Conservation (phyloP, 2,888 invertebrate genomes). For the Leptinotarsa juncta region DNA sequence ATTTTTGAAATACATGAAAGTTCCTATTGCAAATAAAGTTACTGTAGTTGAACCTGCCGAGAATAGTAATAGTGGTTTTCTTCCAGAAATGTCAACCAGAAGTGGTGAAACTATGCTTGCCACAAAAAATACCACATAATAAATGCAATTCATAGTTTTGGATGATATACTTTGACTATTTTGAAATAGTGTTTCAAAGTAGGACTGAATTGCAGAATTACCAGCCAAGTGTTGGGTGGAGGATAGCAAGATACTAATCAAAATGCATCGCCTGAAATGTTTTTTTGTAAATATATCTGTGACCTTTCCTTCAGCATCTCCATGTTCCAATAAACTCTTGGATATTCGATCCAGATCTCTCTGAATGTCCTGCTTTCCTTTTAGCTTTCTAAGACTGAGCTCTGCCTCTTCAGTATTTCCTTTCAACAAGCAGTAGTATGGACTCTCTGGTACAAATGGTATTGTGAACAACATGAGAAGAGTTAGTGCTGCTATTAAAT, state of each 20-base stretch:
- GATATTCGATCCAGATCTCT: constrained; percentile 58
- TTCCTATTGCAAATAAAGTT: constrained; percentile 11
- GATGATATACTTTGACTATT: constrained; percentile 63
- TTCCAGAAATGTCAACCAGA: constrained; percentile 71
- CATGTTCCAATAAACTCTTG: constrained; percentile 36
- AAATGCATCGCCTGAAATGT: constrained; percentile 73
- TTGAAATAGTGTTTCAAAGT: constrained; percentile 68
- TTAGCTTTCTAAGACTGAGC: constrained; percentile 65
- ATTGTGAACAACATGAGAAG: constrained; percentile 65
- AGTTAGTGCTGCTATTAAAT: constrained; percentile 65
- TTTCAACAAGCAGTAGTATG: constrained; percentile 66
- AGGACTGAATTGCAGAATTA: constrained; percentile 72
- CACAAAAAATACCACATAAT: constrained; percentile 68
- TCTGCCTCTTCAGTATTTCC: constrained; percentile 66
- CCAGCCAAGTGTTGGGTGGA: constrained; percentile 70
- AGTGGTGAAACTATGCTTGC: constrained; percentile 70
- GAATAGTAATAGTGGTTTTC: constrained; percentile 63
- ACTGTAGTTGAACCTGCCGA: constrained; percentile 2
- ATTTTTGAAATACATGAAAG: constrained; percentile 5
- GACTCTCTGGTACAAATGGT: constrained; percentile 71
- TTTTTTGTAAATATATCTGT: constrained; percentile 69
- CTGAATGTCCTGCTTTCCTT: constrained; percentile 67
- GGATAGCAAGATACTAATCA: constrained; percentile 70
- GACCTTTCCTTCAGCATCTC: constrained; percentile 64
- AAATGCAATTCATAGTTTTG: constrained; percentile 55